Evolutionary conservation across 2,888 invertebrate species (phyloP).

Genomic region (Cantharis rustica): DNA sequence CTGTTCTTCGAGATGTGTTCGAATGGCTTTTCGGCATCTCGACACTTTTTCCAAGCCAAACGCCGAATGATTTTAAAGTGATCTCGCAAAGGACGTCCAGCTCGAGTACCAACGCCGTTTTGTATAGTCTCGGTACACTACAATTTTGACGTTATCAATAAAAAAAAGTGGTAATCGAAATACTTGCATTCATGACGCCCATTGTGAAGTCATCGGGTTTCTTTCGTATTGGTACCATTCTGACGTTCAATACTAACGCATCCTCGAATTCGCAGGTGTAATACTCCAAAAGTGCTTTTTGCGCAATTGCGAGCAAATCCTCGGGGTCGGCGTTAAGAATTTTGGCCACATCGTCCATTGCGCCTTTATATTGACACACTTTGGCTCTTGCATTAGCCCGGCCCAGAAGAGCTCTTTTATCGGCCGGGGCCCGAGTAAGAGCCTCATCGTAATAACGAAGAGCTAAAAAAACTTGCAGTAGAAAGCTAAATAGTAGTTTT

Average conservation of each 20-base stretch:
- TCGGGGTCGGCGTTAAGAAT: slow-evolving; percentile 51
- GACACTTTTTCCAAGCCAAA: slow-evolving; percentile 51
- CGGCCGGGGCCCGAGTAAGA: slow-evolving; percentile 49
- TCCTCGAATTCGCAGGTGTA: slow-evolving; percentile 53
- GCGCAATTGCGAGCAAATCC: slow-evolving; percentile 46
- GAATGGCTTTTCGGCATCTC: slow-evolving; percentile 44
- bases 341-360: slow-evolving; percentile 59
- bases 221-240: slow-evolving; percentile 43
- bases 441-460: slow-evolving; percentile 48
- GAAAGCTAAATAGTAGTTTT: neutral
- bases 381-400: slow-evolving; percentile 61
- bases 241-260: slow-evolving; percentile 48
- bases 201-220: slow-evolving; percentile 53
- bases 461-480: slow-evolving; percentile 35
- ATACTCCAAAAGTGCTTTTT: slow-evolving; percentile 50
- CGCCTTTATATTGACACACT: slow-evolving; percentile 61
- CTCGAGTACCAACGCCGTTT: slow-evolving; percentile 51
- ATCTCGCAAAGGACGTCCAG: slow-evolving; percentile 52
- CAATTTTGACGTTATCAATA: slow-evolving; percentile 2
- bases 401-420: slow-evolving; percentile 61
- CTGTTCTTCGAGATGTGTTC: slow-evolving; percentile 39
- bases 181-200: slow-evolving; percentile 52
- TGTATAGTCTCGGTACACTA: slow-evolving; percentile 54
- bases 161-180: neutral
- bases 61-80: slow-evolving; percentile 53